Conservation (phyloP, 1,140 invertebrate species). For the Conus ventricosus region DNA sequence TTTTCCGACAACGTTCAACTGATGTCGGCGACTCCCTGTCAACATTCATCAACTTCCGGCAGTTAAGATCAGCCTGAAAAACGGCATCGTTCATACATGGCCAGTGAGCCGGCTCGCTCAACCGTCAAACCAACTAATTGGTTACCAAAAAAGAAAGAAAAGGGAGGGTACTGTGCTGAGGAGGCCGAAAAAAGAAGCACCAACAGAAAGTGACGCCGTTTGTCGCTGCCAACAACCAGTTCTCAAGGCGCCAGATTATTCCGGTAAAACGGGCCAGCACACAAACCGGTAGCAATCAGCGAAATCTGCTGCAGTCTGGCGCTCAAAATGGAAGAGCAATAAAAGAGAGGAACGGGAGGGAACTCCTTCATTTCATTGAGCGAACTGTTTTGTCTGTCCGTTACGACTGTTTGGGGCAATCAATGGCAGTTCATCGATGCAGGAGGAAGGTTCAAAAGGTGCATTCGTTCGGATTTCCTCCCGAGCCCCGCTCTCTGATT, state of each 20-base stretch:
- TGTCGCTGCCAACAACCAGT: neutral
- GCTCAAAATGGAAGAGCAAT: constrained; percentile 14
- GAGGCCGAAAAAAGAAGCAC: neutral
- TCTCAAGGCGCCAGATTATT: neutral
- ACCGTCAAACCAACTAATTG: neutral
- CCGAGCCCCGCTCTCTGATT: no score
- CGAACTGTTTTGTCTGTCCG: neutral
- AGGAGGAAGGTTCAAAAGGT: constrained; percentile 22
- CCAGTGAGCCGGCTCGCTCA: neutral
- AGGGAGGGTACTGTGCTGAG: neutral
- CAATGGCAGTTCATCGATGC: constrained; percentile 14
- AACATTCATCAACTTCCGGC: constrained; percentile 8
- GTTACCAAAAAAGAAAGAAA: neutral
- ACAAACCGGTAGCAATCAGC: neutral
- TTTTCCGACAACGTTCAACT: no score
- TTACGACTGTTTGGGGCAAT: constrained; percentile 19
- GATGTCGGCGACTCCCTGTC: neutral
- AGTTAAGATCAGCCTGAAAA: neutral
- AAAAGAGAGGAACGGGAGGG: constrained; percentile 5
- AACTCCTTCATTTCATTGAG: neutral
- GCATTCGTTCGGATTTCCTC: neutral
- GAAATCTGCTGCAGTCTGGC: constrained; percentile 14
- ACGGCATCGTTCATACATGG: neutral
- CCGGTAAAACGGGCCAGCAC: neutral
- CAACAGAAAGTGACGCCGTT: neutral